Evolutionary conservation across 2,797 vertebrate species (phyloP).

Genomic region (Limosa lapponica): DNA sequence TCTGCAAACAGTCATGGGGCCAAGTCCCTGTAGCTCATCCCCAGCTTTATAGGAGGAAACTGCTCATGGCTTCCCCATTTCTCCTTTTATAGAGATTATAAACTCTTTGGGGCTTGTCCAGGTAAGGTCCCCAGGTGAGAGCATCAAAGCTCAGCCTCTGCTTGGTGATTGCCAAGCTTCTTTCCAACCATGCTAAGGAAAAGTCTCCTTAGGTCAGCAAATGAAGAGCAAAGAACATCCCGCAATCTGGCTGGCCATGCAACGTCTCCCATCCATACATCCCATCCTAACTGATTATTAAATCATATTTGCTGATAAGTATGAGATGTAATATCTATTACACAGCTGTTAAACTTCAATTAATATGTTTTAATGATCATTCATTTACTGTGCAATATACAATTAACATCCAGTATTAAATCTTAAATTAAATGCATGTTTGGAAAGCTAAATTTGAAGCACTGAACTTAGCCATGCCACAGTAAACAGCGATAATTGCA

Average conservation of each 20-base stretch:
- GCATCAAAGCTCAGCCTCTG: neutral
- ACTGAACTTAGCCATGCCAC: neutral
- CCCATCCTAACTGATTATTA: slow-evolving; percentile 50
- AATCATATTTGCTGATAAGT: slow-evolving; percentile 68
- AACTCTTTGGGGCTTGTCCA: neutral
- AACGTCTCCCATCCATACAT: neutral
- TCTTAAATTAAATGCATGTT: slow-evolving; percentile 67
- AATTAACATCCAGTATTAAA: slow-evolving; percentile 67
- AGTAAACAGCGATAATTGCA: neutral
- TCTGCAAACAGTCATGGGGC: neutral
- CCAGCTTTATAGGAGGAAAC: neutral
- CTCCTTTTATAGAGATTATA: neutral
- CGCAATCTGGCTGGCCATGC: neutral
- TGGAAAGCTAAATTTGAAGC: slow-evolving; percentile 45
- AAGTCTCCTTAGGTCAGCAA: neutral
- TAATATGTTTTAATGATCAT: slow-evolving; percentile 74
- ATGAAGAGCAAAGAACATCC: neutral
- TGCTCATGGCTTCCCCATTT: neutral
- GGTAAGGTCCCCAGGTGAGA: neutral
- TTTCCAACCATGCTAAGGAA: neutral
- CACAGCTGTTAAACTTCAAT: slow-evolving; percentile 73
- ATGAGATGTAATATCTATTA: slow-evolving; percentile 68
- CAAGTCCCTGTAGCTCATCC: neutral
- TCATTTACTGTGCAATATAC: slow-evolving; percentile 66
- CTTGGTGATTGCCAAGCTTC: neutral